Evolutionary conservation across 2,888 invertebrate genomes (phyloP).

Genomic region (Hyposoter dolosus): DNA sequence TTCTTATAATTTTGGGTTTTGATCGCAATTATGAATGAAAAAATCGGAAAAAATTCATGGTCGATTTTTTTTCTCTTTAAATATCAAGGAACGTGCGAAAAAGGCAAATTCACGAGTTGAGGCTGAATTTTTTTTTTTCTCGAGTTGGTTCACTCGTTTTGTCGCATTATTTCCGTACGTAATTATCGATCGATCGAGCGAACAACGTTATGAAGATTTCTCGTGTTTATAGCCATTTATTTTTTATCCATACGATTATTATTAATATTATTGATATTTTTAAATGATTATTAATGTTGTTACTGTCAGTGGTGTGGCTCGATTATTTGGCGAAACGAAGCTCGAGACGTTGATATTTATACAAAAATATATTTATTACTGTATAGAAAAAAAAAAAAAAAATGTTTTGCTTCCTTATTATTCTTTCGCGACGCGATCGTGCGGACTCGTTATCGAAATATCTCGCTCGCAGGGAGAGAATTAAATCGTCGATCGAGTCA

Average conservation of each 20-base stretch:
- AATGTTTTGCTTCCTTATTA: conserved; percentile 8
- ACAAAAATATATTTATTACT: background rate
- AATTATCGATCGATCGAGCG: conserved; percentile 33
- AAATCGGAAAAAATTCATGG: no score
- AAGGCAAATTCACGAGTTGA: no score
- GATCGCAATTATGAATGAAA: no score
- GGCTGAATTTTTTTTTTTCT: background rate
- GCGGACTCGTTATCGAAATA: background rate
- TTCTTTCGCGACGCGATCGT: conserved; percentile 1
- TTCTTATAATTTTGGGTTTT: no score
- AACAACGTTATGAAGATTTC: conserved; percentile 52
- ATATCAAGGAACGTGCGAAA: no score
- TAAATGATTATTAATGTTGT: background rate
- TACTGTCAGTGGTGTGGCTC: conserved; percentile 31
- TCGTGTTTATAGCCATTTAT: conserved; percentile 54
- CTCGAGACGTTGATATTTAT: conserved; percentile 37
- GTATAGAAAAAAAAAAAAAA: background rate
- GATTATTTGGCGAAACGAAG: conserved; percentile 43
- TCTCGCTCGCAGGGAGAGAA: background rate
- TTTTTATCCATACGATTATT: conserved; percentile 50
- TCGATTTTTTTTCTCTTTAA: no score
- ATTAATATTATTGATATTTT: conserved; percentile 35
- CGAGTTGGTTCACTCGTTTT: conserved; percentile 32
- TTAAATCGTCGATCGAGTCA: background rate
- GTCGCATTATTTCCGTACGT: conserved; percentile 31